phyloP scores from a whole-genome alignment of 2,797 vertebrate species.

The Rhincodon typus region DNA sequence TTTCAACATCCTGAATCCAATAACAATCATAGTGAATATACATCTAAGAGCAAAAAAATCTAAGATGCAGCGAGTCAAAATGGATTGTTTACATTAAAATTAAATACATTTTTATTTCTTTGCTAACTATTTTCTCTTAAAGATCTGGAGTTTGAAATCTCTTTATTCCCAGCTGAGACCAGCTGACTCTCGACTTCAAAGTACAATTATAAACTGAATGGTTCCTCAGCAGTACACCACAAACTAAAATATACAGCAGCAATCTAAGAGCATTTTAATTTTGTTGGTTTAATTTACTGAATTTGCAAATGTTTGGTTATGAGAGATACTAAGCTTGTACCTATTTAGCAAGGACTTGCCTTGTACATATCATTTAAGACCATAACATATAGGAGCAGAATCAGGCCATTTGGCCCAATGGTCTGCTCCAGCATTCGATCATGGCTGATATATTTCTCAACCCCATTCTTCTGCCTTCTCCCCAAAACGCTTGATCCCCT shows the following conservation, averaged over 20 bases:
- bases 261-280: not conserved
- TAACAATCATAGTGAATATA: not conserved
- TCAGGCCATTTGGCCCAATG: too few relatives aligned
- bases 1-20: not conserved
- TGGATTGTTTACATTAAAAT: not conserved
- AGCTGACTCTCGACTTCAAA: not conserved
- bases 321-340: not conserved
- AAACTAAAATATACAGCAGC: not conserved
- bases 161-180: not conserved
- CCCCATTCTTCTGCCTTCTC: too few relatives aligned
- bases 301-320: not conserved
- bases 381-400: too few relatives aligned
- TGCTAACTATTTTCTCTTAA: not conserved
- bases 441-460: too few relatives aligned
- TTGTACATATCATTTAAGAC: not conserved
- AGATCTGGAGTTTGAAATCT: not conserved
- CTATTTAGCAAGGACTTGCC: not conserved
- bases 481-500: too few relatives aligned
- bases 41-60: not conserved
- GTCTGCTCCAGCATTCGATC: too few relatives aligned
- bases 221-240: not conserved
- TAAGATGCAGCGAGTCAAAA: not conserved
- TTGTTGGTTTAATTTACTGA: not conserved
- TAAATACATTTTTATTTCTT: not conserved
- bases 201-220: not conserved